A percentile compares a stretch with the other conserved stretches of the same genome.
Conservation (phyloP, 2,888 invertebrate genomes). For the Anthophora plumipes region DNA sequence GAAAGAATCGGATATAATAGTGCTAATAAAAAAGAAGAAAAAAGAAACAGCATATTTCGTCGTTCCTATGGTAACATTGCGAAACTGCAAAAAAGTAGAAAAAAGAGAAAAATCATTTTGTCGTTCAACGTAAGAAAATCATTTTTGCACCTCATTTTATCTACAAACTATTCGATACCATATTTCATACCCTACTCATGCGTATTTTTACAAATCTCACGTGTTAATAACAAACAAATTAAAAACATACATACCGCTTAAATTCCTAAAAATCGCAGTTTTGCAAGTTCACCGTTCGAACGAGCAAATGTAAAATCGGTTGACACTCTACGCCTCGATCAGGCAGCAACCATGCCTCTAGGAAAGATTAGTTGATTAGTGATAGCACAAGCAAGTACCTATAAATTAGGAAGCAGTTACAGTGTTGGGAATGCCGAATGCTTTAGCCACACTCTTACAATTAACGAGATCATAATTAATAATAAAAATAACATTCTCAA, state of each 20-base stretch:
- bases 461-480: background rate
- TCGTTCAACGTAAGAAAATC: no score
- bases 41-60: background rate
- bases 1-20: background rate
- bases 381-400: conserved; percentile 70
- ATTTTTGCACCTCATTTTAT: no score
- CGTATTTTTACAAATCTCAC: no score
- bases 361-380: conserved; percentile 61
- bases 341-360: conserved; percentile 43
- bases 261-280: no score
- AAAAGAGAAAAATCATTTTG: background rate
- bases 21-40: background rate
- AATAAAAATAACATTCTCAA: background rate
- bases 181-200: no score
- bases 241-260: no score
- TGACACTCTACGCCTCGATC: conserved; percentile 60
- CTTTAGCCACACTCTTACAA: conserved; percentile 74
- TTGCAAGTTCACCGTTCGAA: no score
- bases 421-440: conserved; percentile 82
- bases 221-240: no score
- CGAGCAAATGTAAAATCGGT: conserved; percentile 40
- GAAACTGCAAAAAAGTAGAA: background rate
- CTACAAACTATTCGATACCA: no score
- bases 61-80: no score
- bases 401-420: conserved; percentile 67